Percentiles rank a stretch among this genome's conserved stretches.
Conservation (phyloP, 2,888 invertebrate species). For the Noctua janthina region DNA sequence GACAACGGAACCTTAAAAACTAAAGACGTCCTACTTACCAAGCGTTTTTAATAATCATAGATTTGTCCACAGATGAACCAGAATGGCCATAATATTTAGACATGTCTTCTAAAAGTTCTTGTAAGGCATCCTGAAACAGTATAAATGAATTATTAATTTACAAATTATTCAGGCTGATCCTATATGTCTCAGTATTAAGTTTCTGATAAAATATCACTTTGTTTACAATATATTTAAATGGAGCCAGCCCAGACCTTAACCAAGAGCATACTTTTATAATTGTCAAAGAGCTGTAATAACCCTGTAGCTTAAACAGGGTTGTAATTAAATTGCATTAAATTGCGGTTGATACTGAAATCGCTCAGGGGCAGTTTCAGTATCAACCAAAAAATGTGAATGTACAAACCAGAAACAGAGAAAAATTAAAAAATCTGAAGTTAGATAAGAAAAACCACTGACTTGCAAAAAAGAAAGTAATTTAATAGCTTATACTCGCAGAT, state of each 20-base stretch:
- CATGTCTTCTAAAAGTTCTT: slow-evolving; percentile 88
- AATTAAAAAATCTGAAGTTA: not conserved
- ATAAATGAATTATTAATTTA: not conserved
- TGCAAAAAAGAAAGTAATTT: not conserved
- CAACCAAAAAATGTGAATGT: not conserved
- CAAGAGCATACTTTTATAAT: not conserved
- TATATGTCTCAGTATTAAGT: not conserved
- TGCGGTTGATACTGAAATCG: not conserved
- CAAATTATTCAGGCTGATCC: not conserved
- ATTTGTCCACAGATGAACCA: slow-evolving; percentile 84
- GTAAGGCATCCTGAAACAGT: slow-evolving; percentile 82
- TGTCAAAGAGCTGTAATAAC: not conserved
- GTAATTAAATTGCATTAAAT: not conserved
- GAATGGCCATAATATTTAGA: slow-evolving; percentile 83
- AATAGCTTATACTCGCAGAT: not conserved
- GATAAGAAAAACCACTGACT: not conserved
- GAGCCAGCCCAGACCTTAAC: not conserved
- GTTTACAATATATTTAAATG: not conserved
- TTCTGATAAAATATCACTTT: not conserved
- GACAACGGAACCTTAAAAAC: not conserved
- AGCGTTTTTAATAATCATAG: slow-evolving; percentile 84
- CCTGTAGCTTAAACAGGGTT: not conserved
- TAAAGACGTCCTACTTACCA: slow-evolving; percentile 82
- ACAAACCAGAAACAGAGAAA: not conserved
- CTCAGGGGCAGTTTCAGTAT: not conserved